Base-by-base conservation (phyloP, 2,888 invertebrate genomes). In the Eupithecia insigniata region DNA sequence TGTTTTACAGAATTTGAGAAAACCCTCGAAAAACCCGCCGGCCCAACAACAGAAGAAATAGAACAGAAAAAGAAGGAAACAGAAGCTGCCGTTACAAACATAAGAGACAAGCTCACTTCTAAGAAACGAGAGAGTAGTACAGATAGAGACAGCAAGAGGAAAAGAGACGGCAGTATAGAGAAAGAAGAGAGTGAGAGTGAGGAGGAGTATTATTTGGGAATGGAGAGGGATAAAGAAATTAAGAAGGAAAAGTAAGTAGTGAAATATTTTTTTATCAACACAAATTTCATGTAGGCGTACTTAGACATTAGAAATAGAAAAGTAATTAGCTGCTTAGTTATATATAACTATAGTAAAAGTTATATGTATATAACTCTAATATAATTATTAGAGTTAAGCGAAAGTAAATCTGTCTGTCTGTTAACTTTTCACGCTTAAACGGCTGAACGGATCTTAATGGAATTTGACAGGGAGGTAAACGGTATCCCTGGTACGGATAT, bases 131-230 rank as follows among this genome's bases (percentile, higher is more conserved):
- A 84, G 14, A 82, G 83, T 58, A 86, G 84, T 76, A 80, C 81
- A 67, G 90, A 87, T 55, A 82, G 80, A 74, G 82, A 86, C 26
- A 83, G 81, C 46, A 93, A 90, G 76, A 87, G 79, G 81, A 87
- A 76, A 80, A 87, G 83, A 74, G 80, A 80, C 69, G 81, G 84
- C 32, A 84, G 82, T 26, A 92, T 88, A 75, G 87, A 81, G 81
- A 87, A 74, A 79, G 86, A 81, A 14, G 61, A 71, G 18, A 67
- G 69, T 18, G 55, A 81, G 83, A 66, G 85, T 14, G 95, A 95
- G 69, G 95, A 95, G 71, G 94, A 95, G 75, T 95, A 96, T 88
- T 96, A 96, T 80, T 89, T 96, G 34, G 96, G 96, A 58, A 95
- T 96, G 79, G 96, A 96, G 72, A 94, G 93, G 81, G 93, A 95